Evolutionary conservation across 1,140 invertebrate genomes (phyloP).

Genomic region (Delia radicum): DNA sequence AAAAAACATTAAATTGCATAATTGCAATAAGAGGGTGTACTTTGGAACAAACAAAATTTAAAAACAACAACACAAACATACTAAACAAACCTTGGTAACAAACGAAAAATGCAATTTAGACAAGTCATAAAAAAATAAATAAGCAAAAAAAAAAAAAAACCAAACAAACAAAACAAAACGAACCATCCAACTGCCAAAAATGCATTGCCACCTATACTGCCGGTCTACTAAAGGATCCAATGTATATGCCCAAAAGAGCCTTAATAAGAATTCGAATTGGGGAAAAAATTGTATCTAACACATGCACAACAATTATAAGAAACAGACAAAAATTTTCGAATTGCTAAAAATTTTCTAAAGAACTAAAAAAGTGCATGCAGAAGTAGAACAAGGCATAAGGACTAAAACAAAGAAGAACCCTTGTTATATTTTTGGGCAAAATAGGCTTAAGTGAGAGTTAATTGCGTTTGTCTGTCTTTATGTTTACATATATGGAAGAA

Average conservation of each 20-base stretch:
- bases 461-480: slow-evolving; percentile 11
- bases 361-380: not conserved
- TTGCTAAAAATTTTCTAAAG: not conserved
- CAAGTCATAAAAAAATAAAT: not conserved
- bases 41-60: not conserved
- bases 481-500: not conserved
- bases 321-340: not conserved
- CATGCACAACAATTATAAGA: not conserved
- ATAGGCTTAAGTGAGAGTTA: slow-evolving; percentile 17
- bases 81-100: not conserved
- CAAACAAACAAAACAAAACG: too few relatives aligned
- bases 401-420: not conserved
- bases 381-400: not conserved
- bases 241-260: too few relatives aligned
- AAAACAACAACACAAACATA: not conserved
- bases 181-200: too few relatives aligned
- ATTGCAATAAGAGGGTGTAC: not conserved
- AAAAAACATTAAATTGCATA: slow-evolving; percentile 12
- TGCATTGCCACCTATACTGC: too few relatives aligned
- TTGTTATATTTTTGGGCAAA: not conserved
- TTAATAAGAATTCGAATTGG: too few relatives aligned
- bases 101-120: slow-evolving; percentile 2
- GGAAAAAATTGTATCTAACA: not conserved
- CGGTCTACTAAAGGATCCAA: too few relatives aligned
- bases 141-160: not conserved